These are phyloP conservation scores for Seriola aureovittata DNA, from an alignment of 2,113 vertebrate genomes.

Conservation along the genomic window DNA sequence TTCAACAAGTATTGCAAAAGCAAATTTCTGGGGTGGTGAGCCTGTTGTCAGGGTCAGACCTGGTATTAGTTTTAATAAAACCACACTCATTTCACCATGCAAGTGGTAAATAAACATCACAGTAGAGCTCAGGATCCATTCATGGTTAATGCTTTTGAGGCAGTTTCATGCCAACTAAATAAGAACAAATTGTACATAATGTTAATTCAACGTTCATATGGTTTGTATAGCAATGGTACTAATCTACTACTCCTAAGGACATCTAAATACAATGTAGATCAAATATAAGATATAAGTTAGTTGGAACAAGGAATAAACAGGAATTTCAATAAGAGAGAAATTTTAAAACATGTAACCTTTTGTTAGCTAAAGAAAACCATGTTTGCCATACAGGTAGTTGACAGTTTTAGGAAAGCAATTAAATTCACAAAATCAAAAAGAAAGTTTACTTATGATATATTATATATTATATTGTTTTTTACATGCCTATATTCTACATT, in stretches of 20 bases:
- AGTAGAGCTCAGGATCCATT: not conserved
- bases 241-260: not conserved
- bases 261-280: not conserved
- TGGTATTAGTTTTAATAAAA: not conserved
- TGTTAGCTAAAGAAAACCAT: not conserved
- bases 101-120: conserved; percentile 1
- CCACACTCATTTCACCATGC: not conserved
- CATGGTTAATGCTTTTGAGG: not conserved
- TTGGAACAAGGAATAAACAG: not conserved
- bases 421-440: not conserved
- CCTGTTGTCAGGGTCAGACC: conserved; percentile 11
- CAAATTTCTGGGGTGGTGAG: not conserved
- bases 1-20: not conserved
- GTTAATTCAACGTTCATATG: not conserved
- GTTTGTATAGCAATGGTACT: not conserved
- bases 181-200: not conserved
- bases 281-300: not conserved
- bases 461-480: not conserved
- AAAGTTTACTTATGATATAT: not conserved
- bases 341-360: not conserved
- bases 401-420: not conserved
- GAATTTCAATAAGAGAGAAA: not conserved
- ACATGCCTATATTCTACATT: not conserved
- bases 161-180: not conserved
- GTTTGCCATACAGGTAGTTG: not conserved